phyloP scores from a whole-genome alignment of 2,888 invertebrate genomes.

The Listrodromus nycthemerus region DNA sequence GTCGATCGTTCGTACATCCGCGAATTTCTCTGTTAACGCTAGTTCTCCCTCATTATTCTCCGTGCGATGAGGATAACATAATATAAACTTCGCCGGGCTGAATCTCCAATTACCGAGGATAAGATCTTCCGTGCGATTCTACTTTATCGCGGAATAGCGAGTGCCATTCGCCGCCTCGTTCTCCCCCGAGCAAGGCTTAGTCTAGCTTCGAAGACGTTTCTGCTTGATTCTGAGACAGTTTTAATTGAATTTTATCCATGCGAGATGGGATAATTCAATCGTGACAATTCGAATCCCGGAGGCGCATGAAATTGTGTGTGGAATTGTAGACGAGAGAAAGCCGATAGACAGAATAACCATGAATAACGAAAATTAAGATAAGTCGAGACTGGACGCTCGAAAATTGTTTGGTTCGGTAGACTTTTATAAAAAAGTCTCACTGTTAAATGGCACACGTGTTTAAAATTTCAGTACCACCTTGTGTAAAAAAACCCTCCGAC shows the following conservation, averaged over 20 bases:
- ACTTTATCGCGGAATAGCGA: slow-evolving; percentile 35
- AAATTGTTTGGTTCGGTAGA: background rate
- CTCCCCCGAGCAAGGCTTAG: slow-evolving; percentile 24
- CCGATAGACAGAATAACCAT: slow-evolving; percentile 13
- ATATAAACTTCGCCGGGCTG: slow-evolving; percentile 51
- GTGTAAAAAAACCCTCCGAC: no score
- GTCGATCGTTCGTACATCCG: slow-evolving; percentile 3
- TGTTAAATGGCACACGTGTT: no score
- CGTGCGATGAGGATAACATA: slow-evolving; percentile 52
- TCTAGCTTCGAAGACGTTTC: slow-evolving; percentile 6
- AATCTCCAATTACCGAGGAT: slow-evolving; percentile 55
- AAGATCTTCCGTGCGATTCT: slow-evolving; percentile 51
- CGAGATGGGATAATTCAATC: slow-evolving; percentile 62
- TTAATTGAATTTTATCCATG: slow-evolving; percentile 61
- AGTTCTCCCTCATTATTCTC: slow-evolving; percentile 28
- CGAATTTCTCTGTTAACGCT: slow-evolving; percentile 35
- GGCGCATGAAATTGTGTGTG: slow-evolving; percentile 45
- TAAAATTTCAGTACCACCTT: no score
- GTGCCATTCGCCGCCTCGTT: slow-evolving; percentile 29
- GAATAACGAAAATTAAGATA: slow-evolving; percentile 10
- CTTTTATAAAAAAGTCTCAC: no score
- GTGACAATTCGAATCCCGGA: slow-evolving; percentile 51
- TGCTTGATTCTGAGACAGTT: slow-evolving; percentile 62
- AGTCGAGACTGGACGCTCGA: background rate
- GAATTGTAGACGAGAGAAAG: slow-evolving; percentile 27